Conservation (phyloP, 2,888 invertebrate species). For the Adineta ricciae region DNA sequence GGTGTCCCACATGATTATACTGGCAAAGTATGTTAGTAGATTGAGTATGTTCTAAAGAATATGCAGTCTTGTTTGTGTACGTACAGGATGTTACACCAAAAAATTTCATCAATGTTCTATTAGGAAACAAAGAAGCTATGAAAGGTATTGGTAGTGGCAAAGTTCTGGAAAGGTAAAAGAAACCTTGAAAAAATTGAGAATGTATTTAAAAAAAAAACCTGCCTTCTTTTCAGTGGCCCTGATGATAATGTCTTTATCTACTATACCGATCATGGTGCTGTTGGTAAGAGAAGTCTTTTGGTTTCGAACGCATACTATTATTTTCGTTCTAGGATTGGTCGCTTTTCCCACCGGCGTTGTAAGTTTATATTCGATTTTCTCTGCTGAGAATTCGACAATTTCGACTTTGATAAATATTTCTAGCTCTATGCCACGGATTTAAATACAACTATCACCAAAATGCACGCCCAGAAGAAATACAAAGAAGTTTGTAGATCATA, state of each 20-base stretch:
- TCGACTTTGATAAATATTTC: neutral
- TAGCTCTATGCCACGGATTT: conserved; percentile 49
- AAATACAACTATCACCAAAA: conserved; percentile 46
- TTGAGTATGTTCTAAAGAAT: neutral
- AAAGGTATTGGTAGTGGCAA: conserved; percentile 53
- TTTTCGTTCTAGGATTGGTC: conserved; percentile 49
- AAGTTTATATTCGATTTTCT: neutral
- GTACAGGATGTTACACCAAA: conserved; percentile 53
- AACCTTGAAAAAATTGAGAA: too few species aligned
- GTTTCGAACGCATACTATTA: conserved; percentile 47
- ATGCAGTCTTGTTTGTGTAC: neutral
- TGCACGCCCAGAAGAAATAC: conserved; percentile 52
- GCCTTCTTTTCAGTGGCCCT: conserved; percentile 50
- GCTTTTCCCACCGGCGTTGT: conserved; percentile 50
- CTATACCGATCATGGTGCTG: conserved; percentile 59
- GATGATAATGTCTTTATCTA: conserved; percentile 58
- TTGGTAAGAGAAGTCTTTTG: conserved; percentile 56
- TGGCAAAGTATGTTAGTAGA: conserved; percentile 45
- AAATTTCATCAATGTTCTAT: conserved; percentile 55
- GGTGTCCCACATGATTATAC: conserved; percentile 57
- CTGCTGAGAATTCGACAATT: neutral
- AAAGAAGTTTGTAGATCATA: conserved; percentile 45
- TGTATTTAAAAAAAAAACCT: too few species aligned
- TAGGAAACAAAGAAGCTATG: conserved; percentile 52
- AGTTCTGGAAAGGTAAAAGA: conserved; percentile 45